A percentile compares a stretch with the other conserved stretches of the same genome.
Evolutionary conservation across 2,113 vertebrate genomes (phyloP).

Genomic region (Amphilophus citrinellus): DNA sequence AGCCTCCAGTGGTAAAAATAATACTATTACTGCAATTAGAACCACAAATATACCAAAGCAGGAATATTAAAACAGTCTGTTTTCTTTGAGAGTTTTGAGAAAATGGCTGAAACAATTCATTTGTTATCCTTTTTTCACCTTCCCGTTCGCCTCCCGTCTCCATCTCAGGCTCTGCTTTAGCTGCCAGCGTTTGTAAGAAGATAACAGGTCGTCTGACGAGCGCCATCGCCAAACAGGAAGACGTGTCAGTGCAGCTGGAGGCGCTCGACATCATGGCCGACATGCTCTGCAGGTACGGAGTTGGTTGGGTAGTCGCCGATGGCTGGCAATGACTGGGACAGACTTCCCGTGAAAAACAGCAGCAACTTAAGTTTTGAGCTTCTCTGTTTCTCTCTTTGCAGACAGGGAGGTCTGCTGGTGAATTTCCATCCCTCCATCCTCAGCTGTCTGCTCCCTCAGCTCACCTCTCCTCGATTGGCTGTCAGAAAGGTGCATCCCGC

Average conservation of each 20-base stretch:
- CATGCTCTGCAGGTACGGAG: slow-evolving; percentile 90
- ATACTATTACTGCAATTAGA: background rate
- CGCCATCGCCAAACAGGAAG: slow-evolving; percentile 99
- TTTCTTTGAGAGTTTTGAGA: background rate
- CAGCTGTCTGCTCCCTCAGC: slow-evolving; percentile 97
- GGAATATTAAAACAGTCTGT: too few relatives aligned
- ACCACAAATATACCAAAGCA: background rate
- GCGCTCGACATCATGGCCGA: slow-evolving; percentile 99
- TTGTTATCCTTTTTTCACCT: background rate
- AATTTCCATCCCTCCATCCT: slow-evolving; percentile 99
- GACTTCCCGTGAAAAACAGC: too few relatives aligned
- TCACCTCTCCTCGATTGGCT: slow-evolving; percentile 97
- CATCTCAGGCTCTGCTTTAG: slow-evolving; percentile 91
- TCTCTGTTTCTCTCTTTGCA: slow-evolving; percentile 58
- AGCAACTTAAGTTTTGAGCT: background rate
- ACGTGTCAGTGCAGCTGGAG: slow-evolving; percentile 97
- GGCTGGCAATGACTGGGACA: background rate
- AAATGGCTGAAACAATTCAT: background rate
- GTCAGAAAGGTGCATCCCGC: slow-evolving; percentile 86
- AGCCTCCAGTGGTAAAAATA: slow-evolving; percentile 89
- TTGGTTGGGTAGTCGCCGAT: background rate
- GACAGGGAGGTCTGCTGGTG: slow-evolving; percentile 98
- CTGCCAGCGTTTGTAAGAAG: slow-evolving; percentile 99
- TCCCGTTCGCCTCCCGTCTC: background rate
- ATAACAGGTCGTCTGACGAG: slow-evolving; percentile 98